phyloP scores from a whole-genome alignment of 2,113 vertebrate species.

The Eonycteris spelaea region DNA sequence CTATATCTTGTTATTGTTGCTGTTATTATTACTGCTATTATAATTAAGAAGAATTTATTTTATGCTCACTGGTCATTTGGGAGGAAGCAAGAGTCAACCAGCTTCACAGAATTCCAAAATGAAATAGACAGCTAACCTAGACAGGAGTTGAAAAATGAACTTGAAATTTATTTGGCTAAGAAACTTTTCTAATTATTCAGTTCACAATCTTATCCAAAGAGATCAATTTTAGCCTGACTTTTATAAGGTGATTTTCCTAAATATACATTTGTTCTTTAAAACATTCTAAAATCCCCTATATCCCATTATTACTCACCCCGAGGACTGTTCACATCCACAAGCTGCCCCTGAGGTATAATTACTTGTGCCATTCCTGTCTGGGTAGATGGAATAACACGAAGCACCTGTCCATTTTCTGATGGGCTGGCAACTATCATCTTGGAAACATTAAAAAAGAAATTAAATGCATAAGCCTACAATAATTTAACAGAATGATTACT shows the following conservation, averaged over 20 bases:
- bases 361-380: constrained; percentile 83
- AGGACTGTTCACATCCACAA: constrained; percentile 73
- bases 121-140: constrained; percentile 69
- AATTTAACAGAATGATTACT: constrained; percentile 31
- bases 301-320: constrained; percentile 78
- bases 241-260: constrained; percentile 22
- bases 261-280: constrained; percentile 25
- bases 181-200: constrained; percentile 44
- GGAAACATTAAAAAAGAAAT: constrained; percentile 57
- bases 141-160: constrained; percentile 68
- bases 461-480: constrained; percentile 28
- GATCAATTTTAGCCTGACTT: neutral
- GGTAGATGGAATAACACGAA: constrained; percentile 85
- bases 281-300: neutral
- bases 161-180: constrained; percentile 65
- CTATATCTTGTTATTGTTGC: constrained; percentile 39
- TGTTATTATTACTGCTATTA: constrained; percentile 55
- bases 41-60: constrained; percentile 67
- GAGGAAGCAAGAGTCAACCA: constrained; percentile 68
- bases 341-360: constrained; percentile 84
- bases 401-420: constrained; percentile 85
- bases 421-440: constrained; percentile 88
- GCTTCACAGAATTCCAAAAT: constrained; percentile 70
- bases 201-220: constrained; percentile 55
- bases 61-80: constrained; percentile 70